Evolutionary conservation across 2,113 vertebrate species (phyloP), one percentile per base, ranked within the genome.

Genomic region (Regulus satrapa): DNA sequence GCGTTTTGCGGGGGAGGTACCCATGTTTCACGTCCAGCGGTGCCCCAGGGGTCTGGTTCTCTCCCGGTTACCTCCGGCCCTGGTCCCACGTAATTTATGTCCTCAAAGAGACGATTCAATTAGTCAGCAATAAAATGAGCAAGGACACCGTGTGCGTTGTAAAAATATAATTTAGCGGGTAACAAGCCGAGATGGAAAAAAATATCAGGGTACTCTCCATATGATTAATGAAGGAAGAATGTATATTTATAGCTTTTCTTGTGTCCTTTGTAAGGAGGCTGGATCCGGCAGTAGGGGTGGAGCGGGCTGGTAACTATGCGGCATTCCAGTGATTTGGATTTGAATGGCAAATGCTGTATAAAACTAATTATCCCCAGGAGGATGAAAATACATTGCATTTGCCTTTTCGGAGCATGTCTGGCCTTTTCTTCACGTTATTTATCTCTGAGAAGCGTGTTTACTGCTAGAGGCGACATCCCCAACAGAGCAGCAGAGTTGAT

Each of bases 71-170:
- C 62, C 52, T 69, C 34, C 24, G 43, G 71, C 41, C 26, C 12
- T 5, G 48, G 71, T 55, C 74, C 62, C 77, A 15, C 7, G 18
- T 78, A 64, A 94, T 96, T 94, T 88, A 94, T 52, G 64, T 56
- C 29, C 68, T 28, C 67, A 51, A 75, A 41, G 82, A 83, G 81
- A 85, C 9, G 2, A 74, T 79, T 93, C 75, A 92, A 91, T 95
- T 95, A 97, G 93, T 75, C 75, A 43, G 28, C 14, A 75, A 87
- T 38, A 77, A 96, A 88, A 88, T 8, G 63, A 92, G 48, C 25
- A 29, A 85, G 55, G 78, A 51, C 59, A 79, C 67, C 2, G 1
- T 16, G 29, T 26, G 17, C 16, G 2, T 49, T 36, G 61, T 82
- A 88, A 83, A 71, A 54, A 75, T 25, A 32, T 12, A 66, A 81